phyloP scores from a whole-genome alignment of 2,888 invertebrate genomes.

The Plutella xylostella region DNA sequence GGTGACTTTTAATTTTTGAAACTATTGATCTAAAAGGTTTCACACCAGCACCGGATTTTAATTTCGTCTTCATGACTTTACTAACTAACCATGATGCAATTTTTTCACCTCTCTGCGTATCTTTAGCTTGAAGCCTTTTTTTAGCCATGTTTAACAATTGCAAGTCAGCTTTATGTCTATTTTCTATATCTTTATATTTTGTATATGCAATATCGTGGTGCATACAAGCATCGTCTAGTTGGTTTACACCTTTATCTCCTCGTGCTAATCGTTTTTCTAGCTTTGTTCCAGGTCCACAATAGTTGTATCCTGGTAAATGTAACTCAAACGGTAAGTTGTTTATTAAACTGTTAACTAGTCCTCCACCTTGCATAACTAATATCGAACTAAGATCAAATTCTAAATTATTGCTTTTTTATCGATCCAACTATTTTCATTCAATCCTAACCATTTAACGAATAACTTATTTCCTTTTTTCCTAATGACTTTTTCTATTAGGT shows the following conservation, averaged over 20 bases:
- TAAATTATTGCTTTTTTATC: constrained; percentile 12
- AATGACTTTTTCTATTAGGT: constrained; percentile 25
- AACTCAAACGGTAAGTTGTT: constrained; percentile 10
- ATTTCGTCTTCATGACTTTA: constrained; percentile 25
- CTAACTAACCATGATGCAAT: constrained; percentile 24
- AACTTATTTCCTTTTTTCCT: constrained; percentile 7
- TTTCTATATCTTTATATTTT: constrained; percentile 12
- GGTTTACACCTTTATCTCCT: constrained; percentile 25
- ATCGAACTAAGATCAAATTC: not conserved
- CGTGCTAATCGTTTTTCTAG: constrained; percentile 25
- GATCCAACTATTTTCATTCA: constrained; percentile 19
- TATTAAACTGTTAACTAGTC: constrained; percentile 9
- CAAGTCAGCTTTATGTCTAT: constrained; percentile 28
- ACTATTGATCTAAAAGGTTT: constrained; percentile 1
- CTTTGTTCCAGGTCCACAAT: constrained; percentile 23
- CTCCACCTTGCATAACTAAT: not conserved
- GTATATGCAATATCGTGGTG: constrained; percentile 12
- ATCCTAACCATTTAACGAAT: constrained; percentile 14
- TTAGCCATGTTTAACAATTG: constrained; percentile 22
- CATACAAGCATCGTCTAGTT: constrained; percentile 11
- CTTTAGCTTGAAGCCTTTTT: constrained; percentile 18
- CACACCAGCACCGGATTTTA: constrained; percentile 10
- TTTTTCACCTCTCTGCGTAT: constrained; percentile 27
- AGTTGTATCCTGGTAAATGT: constrained; percentile 22
- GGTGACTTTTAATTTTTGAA: constrained; percentile 1